A percentile compares a stretch with the other conserved stretches of the same genome.
phyloP scores from a whole-genome alignment of 1,140 invertebrate species.

The Drosophila sp. region DNA sequence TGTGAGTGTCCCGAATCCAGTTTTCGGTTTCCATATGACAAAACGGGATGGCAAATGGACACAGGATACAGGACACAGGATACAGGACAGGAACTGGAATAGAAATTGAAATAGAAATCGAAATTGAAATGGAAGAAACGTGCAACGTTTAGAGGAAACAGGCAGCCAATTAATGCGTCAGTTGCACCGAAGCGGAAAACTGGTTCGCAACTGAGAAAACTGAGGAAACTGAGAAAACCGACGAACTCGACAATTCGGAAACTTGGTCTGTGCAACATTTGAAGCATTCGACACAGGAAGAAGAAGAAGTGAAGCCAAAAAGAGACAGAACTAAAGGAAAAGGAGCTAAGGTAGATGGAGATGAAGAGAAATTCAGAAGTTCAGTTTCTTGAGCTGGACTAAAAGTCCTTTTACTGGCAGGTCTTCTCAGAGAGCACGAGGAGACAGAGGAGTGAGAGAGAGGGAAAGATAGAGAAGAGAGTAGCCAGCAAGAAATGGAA shows the following conservation, averaged over 20 bases:
- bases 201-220: slow-evolving; percentile 57
- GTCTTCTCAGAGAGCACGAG: slow-evolving; percentile 14
- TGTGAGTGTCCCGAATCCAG: slow-evolving; percentile 44
- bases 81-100: slow-evolving; percentile 20
- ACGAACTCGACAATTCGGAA: not conserved
- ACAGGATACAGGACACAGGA: not conserved
- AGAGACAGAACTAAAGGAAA: slow-evolving; percentile 2
- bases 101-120: slow-evolving; percentile 1
- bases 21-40: not conserved
- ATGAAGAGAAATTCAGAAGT: slow-evolving; percentile 29
- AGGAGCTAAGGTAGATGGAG: slow-evolving; percentile 10
- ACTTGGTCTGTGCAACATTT: slow-evolving; percentile 23
- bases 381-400: slow-evolving; percentile 22
- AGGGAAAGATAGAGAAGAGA: not conserved
- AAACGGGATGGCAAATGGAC: slow-evolving; percentile 17
- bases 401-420: slow-evolving; percentile 22
- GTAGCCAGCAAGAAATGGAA: not conserved
- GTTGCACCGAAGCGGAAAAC: slow-evolving; percentile 78
- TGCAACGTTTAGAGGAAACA: slow-evolving; percentile 14
- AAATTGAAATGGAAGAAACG: slow-evolving; percentile 17
- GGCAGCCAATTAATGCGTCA: slow-evolving; percentile 77
- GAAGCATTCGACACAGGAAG: slow-evolving; percentile 62
- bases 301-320: slow-evolving; percentile 15
- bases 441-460: not conserved
- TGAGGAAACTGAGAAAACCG: not conserved